Percentiles rank a stretch among this genome's conserved stretches.
phyloP scores from a whole-genome alignment of 2,888 invertebrate species.

The Trichogramma dendrolimi region DNA sequence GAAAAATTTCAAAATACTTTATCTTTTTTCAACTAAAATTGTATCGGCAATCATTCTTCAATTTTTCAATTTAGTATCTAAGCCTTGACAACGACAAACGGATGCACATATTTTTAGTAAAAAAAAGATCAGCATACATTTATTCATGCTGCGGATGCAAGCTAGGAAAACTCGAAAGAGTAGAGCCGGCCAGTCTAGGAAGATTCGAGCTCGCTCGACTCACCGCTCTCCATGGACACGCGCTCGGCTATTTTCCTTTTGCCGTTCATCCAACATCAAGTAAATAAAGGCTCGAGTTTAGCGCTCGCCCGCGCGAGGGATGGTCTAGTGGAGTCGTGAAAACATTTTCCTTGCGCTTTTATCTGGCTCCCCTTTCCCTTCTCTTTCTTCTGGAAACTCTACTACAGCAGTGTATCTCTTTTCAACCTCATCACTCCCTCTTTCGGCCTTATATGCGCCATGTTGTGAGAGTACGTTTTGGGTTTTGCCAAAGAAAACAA shows the following conservation, averaged over 20 bases:
- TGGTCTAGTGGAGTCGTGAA: conserved; percentile 14
- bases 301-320: neutral
- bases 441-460: neutral
- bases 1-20: too few relatives aligned
- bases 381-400: conserved; percentile 17
- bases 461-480: neutral
- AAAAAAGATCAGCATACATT: too few relatives aligned
- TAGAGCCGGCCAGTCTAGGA: conserved; percentile 21
- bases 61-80: too few relatives aligned
- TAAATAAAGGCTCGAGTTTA: conserved; percentile 23
- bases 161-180: conserved; percentile 12
- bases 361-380: neutral
- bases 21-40: too few relatives aligned
- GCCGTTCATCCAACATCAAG: conserved; percentile 19
- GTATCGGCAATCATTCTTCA: too few relatives aligned
- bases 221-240: too few relatives aligned
- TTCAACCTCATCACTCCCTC: neutral
- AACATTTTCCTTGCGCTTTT: conserved; percentile 25
- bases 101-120: too few relatives aligned
- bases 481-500: too few relatives aligned
- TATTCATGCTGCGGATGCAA: too few relatives aligned
- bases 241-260: conserved; percentile 21
- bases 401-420: neutral
- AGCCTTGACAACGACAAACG: too few relatives aligned
- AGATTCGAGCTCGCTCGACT: conserved; percentile 4